Percentiles rank a stretch among this genome's conserved stretches.
These are phyloP conservation scores for Zenarchopterus dispar DNA, from an alignment of 2,797 vertebrate species.

Conservation along the genomic window DNA sequence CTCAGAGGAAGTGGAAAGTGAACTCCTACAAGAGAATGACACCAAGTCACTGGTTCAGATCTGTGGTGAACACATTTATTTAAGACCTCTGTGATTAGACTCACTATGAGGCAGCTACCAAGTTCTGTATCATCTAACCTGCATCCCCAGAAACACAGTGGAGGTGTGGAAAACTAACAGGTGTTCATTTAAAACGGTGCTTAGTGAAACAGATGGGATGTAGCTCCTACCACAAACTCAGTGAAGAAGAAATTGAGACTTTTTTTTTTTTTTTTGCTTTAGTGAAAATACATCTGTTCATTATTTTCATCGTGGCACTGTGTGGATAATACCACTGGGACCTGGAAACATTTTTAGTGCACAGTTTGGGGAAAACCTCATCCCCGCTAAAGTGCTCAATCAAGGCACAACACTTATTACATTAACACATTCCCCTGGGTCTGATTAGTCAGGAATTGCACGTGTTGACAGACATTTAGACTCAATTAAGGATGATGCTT, in stretches of 20 bases:
- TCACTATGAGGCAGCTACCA: not conserved
- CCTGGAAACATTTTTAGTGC: not conserved
- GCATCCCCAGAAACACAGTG: not conserved
- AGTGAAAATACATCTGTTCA: constrained; percentile 47
- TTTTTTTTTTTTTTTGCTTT: constrained; percentile 5
- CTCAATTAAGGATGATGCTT: not conserved
- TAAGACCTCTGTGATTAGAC: not conserved
- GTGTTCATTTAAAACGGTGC: constrained; percentile 42
- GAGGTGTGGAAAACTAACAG: constrained; percentile 22
- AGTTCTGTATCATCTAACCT: not conserved
- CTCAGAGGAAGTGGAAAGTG: too few species aligned
- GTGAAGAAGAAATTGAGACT: constrained; percentile 35
- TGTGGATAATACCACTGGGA: not conserved
- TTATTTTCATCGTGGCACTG: constrained; percentile 26
- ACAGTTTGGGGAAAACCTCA: not conserved
- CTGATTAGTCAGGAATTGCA: constrained; percentile 13
- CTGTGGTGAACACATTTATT: too few species aligned
- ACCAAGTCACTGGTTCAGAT: too few species aligned
- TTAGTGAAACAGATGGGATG: constrained; percentile 54
- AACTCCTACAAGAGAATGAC: too few species aligned
- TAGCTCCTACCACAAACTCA: constrained; percentile 33
- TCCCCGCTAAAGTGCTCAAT: not conserved
- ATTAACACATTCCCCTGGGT: not conserved
- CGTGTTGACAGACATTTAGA: not conserved
- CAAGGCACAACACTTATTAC: constrained; percentile 3